Conservation (phyloP, 2,113 vertebrate species). For the Tylochromis polylepis region DNA sequence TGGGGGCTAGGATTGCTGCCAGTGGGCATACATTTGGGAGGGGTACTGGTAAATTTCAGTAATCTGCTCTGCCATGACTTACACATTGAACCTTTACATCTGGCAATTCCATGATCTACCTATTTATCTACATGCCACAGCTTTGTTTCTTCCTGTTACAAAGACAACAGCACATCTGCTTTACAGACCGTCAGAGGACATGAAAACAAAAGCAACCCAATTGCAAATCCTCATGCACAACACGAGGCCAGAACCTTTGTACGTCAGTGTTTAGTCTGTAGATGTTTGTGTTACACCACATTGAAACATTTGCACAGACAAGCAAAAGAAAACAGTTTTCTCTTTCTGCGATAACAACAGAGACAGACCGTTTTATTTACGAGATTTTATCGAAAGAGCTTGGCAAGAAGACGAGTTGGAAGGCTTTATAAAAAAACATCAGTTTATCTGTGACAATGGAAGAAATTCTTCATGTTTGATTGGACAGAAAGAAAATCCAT, state of each 20-base stretch:
- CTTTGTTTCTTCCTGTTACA: neutral
- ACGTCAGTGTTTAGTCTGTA: conserved; percentile 23
- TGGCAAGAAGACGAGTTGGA: neutral
- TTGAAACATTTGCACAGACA: conserved; percentile 15
- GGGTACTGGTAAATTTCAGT: neutral
- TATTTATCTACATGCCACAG: neutral
- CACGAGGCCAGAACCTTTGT: neutral
- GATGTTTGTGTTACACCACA: neutral
- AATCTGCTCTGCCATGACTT: conserved; percentile 19
- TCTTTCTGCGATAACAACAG: conserved; percentile 11
- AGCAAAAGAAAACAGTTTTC: neutral
- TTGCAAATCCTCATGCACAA: neutral
- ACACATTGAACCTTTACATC: neutral
- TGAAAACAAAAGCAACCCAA: neutral
- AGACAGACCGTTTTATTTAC: neutral
- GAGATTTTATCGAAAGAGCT: conserved; percentile 3
- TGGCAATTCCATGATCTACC: neutral
- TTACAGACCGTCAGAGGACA: neutral
- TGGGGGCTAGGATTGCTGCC: conserved; percentile 16
- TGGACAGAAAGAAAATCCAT: neutral
- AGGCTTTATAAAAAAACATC: neutral
- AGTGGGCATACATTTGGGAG: neutral
- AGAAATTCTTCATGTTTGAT: neutral
- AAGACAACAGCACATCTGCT: conserved; percentile 16
- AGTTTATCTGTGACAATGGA: neutral